Percentiles rank a stretch among this genome's conserved stretches.
Evolutionary conservation across 2,113 vertebrate species (phyloP).

Genomic region (Urocolius indicus): DNA sequence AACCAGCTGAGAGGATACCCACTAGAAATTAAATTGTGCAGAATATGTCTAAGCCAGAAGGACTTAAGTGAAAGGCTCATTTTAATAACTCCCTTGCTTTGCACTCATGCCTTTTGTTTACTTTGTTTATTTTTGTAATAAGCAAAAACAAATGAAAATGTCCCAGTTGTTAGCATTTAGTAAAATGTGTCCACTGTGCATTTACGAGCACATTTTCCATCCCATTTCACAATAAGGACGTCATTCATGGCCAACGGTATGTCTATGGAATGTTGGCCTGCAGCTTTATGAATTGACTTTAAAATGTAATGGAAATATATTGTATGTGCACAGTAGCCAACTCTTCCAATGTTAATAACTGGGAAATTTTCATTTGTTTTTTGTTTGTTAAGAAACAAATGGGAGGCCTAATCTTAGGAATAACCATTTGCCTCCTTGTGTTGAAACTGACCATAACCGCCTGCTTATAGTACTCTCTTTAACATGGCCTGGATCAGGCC

Average conservation of each 20-base stretch:
- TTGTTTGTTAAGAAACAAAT: conserved; percentile 54
- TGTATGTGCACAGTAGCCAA: conserved; percentile 64
- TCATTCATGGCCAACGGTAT: conserved; percentile 54
- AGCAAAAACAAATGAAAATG: conserved; percentile 64
- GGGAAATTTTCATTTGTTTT: conserved; percentile 38
- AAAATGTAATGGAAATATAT: conserved; percentile 62
- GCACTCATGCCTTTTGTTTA: conserved; percentile 69
- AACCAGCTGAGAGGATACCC: conserved; percentile 64
- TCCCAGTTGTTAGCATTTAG: conserved; percentile 60
- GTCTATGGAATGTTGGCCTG: conserved; percentile 60
- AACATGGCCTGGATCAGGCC: conserved; percentile 1
- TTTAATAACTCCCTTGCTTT: conserved; percentile 63
- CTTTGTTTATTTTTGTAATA: conserved; percentile 62
- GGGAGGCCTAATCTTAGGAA: conserved; percentile 22
- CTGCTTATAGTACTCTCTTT: conserved; percentile 21
- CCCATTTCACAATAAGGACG: conserved; percentile 53
- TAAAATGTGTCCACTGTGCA: conserved; percentile 53
- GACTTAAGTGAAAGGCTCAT: conserved; percentile 59
- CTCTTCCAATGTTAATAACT: conserved; percentile 47
- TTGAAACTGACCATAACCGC: background rate
- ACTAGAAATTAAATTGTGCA: conserved; percentile 63
- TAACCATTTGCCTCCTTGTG: conserved; percentile 40
- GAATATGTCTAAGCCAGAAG: conserved; percentile 56
- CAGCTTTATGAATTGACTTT: conserved; percentile 64
- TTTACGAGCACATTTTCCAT: conserved; percentile 48